phyloP scores from a whole-genome alignment of 1,140 invertebrate species.

The Ceratoteleas bidentatus region DNA sequence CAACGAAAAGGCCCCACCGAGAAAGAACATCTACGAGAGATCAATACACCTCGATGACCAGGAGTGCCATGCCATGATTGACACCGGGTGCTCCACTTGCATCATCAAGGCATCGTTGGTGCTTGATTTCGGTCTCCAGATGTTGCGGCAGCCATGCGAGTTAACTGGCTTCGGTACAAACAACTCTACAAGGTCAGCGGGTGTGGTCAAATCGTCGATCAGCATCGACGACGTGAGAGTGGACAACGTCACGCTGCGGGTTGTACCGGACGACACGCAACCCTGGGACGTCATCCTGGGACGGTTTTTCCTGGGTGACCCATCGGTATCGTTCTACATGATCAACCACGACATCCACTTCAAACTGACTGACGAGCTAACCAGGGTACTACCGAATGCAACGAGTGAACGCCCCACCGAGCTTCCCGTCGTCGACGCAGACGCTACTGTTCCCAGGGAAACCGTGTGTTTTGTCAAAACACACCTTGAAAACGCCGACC shows the following conservation, averaged over 20 bases:
- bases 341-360: not conserved
- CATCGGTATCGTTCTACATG: not conserved
- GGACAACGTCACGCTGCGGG: not conserved
- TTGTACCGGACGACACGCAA: not conserved
- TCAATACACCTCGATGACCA: not conserved
- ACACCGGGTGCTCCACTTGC: constrained; percentile 1
- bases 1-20: not conserved
- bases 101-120: not conserved
- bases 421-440: too few species aligned
- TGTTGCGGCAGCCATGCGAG: not conserved
- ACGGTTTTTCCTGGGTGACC: not conserved
- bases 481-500: too few species aligned
- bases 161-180: not conserved
- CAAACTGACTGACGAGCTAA: not conserved
- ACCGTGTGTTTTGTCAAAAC: too few species aligned
- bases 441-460: too few species aligned
- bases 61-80: not conserved
- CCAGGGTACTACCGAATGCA: too few species aligned
- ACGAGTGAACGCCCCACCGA: too few species aligned
- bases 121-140: not conserved
- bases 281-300: not conserved
- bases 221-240: not conserved
- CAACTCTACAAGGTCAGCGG: not conserved
- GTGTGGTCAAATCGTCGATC: not conserved
- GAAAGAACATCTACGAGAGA: not conserved